Conservation (phyloP, 2,797 vertebrate genomes). For the Tragopan temminckii region DNA sequence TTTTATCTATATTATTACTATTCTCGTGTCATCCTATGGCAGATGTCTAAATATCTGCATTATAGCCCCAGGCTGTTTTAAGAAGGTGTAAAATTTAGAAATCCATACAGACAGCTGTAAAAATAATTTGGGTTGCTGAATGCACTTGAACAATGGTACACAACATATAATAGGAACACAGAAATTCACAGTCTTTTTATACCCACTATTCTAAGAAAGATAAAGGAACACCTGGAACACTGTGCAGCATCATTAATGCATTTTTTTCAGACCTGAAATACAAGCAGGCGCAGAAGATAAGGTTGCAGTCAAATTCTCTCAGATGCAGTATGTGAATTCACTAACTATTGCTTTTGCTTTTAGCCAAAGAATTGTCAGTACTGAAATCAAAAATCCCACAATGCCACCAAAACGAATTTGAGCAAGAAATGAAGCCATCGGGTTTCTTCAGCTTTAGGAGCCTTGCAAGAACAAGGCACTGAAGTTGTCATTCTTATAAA, state of each 20-base stretch:
- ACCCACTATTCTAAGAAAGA: not conserved
- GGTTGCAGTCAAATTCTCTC: not conserved
- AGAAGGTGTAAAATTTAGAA: not conserved
- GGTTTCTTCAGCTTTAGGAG: not conserved
- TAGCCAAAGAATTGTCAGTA: not conserved
- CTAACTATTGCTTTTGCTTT: not conserved
- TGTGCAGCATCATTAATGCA: not conserved
- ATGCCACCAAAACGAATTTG: not conserved
- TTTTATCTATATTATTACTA: not conserved
- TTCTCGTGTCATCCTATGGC: not conserved
- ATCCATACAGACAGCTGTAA: not conserved
- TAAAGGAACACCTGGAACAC: not conserved
- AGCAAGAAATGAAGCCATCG: not conserved
- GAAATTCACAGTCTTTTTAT: not conserved
- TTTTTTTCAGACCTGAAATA: not conserved
- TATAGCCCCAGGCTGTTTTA: not conserved
- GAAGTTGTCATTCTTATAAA: conserved; percentile 26
- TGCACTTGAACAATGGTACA: not conserved
- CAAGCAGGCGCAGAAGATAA: not conserved
- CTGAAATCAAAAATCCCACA: conserved; percentile 5
- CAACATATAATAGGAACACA: not conserved
- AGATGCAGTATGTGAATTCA: not conserved
- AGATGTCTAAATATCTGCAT: not conserved
- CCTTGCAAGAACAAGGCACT: not conserved
- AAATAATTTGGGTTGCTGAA: not conserved